Evolutionary conservation across 2,797 vertebrate genomes (phyloP), one percentile per base, ranked within the genome.

Genomic region (Avahi laniger): DNA sequence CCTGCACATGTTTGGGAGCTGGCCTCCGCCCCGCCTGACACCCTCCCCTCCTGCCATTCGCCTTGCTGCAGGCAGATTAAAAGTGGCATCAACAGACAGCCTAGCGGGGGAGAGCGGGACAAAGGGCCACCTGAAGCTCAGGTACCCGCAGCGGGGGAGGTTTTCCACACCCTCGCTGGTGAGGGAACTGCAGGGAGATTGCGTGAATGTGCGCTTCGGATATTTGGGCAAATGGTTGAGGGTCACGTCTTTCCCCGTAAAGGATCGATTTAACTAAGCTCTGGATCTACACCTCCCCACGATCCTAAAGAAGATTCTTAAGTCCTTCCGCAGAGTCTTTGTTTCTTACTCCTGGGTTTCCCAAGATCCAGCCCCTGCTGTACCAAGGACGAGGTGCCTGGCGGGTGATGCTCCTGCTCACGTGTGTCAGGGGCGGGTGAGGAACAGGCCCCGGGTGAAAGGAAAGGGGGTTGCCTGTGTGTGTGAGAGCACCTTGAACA

Each of bases 341-440:
- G 18, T 13, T 61, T 73, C 78, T 73, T 46, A 7, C 24, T 78
- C 22, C 52, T 30, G 46, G 15, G 48, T 69, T 82, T 70, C 52
- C 69, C 26, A 3, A 52, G 20, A 12, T 18, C 57, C 43, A 6
- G 41, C 54, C 75, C 72, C n/a, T 10, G 41, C 33, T 43, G 28
- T 38, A 5, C 7, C 1, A 35, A 13, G n/a, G 76, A 24, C 43
- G 9, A 89, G 67, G 18, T 11, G 4, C 12, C 2, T 24, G 75
- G 52, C 33, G 57, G 38, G 5, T 30, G 48, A 20, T 35, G n/a
- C 12, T 35, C 43, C 4, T 65, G 33, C 15, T 67, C 85, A 38
- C 1, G 1, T 10, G 3, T 13, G 6, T 0, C 9, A 69, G 48
- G 26, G 5, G 50, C 0, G 5, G 35, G 2, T 0, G 13, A 72